Percentiles rank a stretch among this genome's conserved stretches.
Conservation (phyloP, 2,113 vertebrate species). For the Campylomormyrus tamandua region DNA sequence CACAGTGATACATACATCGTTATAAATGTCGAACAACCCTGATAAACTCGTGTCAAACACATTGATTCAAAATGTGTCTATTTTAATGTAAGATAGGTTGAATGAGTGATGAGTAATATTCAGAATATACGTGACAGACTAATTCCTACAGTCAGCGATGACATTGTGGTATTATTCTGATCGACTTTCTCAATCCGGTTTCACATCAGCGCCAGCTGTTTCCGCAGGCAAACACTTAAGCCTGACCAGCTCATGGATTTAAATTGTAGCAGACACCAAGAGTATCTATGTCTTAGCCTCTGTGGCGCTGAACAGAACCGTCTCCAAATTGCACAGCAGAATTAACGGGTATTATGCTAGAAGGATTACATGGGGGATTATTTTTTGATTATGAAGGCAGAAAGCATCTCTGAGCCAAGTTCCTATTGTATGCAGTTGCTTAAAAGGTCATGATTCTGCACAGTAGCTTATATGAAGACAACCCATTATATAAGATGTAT, state of each 20-base stretch:
- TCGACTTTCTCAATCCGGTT: not conserved
- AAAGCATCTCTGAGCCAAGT: not conserved
- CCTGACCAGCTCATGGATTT: not conserved
- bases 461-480: not conserved
- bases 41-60: not conserved
- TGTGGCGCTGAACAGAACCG: not conserved
- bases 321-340: not conserved
- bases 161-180: not conserved
- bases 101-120: not conserved
- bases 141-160: not conserved
- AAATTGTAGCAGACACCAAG: not conserved
- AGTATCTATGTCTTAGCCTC: not conserved
- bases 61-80: not conserved
- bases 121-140: not conserved
- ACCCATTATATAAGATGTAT: not conserved
- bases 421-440: not conserved
- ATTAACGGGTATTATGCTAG: slow-evolving; percentile 18
- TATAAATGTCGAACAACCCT: not conserved
- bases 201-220: not conserved
- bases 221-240: not conserved
- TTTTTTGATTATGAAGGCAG: slow-evolving; percentile 19
- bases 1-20: not conserved
- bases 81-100: not conserved
- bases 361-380: slow-evolving; percentile 26
- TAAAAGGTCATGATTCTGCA: not conserved